Base-by-base conservation (phyloP, 2,113 vertebrate genomes). In the Phoxinus phoxinus region DNA sequence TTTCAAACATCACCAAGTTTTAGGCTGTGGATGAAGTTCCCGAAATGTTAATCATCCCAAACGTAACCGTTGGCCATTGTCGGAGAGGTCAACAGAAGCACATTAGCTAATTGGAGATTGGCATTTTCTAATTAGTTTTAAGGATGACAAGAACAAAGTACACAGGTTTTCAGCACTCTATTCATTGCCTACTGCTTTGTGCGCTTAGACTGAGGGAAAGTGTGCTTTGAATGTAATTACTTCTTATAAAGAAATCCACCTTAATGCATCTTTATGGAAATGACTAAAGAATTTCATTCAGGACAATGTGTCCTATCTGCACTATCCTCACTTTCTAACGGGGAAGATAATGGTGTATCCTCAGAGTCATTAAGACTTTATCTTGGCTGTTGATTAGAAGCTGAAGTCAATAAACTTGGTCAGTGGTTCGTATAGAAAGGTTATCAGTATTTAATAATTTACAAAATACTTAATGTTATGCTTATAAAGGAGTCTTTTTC, bases 41-140 rank as follows among this genome's bases (percentile, higher is more conserved):
- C 94, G 89, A 96, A 95, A 96, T 95, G 93, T 95, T 95, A 95
- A 95, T 95, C 92, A 95, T 93, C 94, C 93, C 94, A 93, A 94
- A 91, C 89, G 94, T 93, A 94, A 93, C 88, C 85, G 87, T 89
- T 88, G 91, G 90, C 93, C 93, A 92, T 96, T 96, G 93, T 96
- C 89, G 93, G 90, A 89, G 93, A 94, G 91, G 93, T 92, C 93
- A 94, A 74, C 89, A 85, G 83, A 87, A 82, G 53, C 83, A 78
- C 83, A 90, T 91, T 87, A 88, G 83, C 87, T 92, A 73, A 91
- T 90, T 91, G 79, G 74, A 90, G 73, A 88, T 85, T 84, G 85
- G 74, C 32, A 85, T 90, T 87, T 90, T 89, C 78, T 89, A 91
- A 89, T 91, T 87, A 89, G 86, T 59, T 80, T 77, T 88, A 79